These are phyloP conservation scores for Drosophila conformis DNA, from an alignment of 2,888 invertebrate genomes.

Conservation along the genomic window DNA sequence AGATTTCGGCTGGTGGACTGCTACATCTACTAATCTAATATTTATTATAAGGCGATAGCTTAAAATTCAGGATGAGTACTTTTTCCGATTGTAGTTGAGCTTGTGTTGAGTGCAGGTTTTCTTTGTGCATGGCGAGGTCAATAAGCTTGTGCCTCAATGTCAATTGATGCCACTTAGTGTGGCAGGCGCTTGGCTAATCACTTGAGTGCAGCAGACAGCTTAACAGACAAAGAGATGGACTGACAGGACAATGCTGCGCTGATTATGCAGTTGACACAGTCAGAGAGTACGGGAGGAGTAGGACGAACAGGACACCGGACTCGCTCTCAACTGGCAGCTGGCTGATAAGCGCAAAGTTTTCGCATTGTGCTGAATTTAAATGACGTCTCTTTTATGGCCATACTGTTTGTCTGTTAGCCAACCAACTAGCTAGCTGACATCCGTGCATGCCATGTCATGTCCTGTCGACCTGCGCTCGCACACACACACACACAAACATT, in stretches of 20 bases:
- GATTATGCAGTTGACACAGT: conserved; percentile 45
- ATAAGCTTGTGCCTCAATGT: conserved; percentile 31
- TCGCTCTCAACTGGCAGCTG: conserved; percentile 36
- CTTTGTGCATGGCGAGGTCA: conserved; percentile 5
- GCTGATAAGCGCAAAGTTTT: conserved; percentile 66
- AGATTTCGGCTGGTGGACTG: neutral
- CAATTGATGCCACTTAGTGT: conserved; percentile 50
- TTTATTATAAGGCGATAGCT: neutral
- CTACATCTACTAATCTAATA: neutral
- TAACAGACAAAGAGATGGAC: conserved; percentile 10
- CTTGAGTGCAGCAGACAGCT: conserved; percentile 13
- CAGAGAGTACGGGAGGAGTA: conserved; percentile 1
- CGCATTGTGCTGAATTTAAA: conserved; percentile 59
- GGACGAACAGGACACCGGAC: neutral
- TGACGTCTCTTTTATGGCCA: conserved; percentile 49
- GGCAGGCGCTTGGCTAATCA: conserved; percentile 50
- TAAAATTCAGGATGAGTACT: neutral
- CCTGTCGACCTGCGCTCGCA: neutral
- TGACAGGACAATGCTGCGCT: conserved; percentile 16
- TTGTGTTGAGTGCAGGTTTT: neutral
- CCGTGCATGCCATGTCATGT: neutral
- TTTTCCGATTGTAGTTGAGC: conserved; percentile 9
- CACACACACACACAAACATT: conserved; percentile 6
- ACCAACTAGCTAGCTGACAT: neutral
- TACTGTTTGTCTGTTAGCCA: conserved; percentile 9